Base-by-base conservation (phyloP, 2,888 invertebrate genomes). In the Tenthredo livida region DNA sequence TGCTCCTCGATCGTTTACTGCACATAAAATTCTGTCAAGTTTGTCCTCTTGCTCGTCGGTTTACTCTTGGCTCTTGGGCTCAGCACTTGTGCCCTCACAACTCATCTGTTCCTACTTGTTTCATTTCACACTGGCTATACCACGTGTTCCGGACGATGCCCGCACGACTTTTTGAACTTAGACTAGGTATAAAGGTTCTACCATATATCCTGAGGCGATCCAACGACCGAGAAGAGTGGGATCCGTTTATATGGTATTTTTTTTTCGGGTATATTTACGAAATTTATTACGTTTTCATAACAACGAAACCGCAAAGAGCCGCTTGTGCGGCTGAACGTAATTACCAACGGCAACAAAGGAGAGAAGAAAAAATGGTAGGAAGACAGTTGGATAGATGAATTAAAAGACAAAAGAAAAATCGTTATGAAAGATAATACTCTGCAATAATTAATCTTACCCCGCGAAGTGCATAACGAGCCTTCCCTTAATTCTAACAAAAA, bases 11-110 rank as follows among this genome's bases (percentile, higher is more conserved):
- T 84, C 84, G 84, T 84, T 84, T 65, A 78, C 65, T 75, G 61
- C 61, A 77, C 84, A 77, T 84, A 84, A 84, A 84, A 84, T 75
- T 47, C 67, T 67, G 50, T 84, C 78, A 50, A 78, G 84, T 65
- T 73, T 78, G 33, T 75, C 65, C 37, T 84, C 75, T 58, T 75
- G 61, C 75, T 67, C 58, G 47, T 37, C 21, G 80, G 37, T 50
- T 43, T 47, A n/a, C 65, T 65, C 37, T 21, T 65, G 15, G 29
- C 37, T 73, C 61, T 70, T 5, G 17, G 40, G 73, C 73, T 80
- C 80, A 61, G 58, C 80, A 80, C 61, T 80, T 61, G 80, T 61
- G 58, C 80, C 25, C 58, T 80, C 80, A 80, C 80, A 80, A 80
- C 80, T 80, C 61, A 80, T 80, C 58, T 61, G 21, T 61, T 61